Evolutionary conservation across 2,113 vertebrate genomes (phyloP).

Genomic region (Phoxinus phoxinus): DNA sequence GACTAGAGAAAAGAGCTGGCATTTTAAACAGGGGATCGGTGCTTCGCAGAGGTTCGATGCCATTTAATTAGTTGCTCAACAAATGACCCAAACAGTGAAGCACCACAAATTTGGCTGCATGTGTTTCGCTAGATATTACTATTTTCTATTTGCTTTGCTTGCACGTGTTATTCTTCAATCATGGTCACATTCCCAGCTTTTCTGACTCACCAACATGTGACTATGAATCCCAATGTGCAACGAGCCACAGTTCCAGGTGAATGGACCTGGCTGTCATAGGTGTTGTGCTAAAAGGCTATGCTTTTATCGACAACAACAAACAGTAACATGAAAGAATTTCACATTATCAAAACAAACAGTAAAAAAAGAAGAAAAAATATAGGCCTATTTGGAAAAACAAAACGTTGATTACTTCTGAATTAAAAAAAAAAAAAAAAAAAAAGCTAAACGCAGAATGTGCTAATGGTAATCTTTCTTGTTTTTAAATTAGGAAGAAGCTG

Average conservation of each 20-base stretch:
- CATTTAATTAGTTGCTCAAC: conserved; percentile 42
- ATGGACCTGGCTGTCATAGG: not conserved
- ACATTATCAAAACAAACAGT: not conserved
- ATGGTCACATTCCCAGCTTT: not conserved
- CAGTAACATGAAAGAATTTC: not conserved
- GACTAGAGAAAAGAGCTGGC: conserved; percentile 61
- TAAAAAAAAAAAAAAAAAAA: not conserved
- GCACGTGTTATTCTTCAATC: not conserved
- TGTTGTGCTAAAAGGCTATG: not conserved
- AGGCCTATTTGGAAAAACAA: too few species aligned
- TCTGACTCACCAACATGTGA: conserved; percentile 22
- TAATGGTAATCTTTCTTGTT: not conserved
- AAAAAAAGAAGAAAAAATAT: too few species aligned
- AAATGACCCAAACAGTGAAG: conserved; percentile 30
- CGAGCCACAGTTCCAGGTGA: not conserved
- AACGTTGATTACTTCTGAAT: too few species aligned
- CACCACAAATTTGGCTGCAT: not conserved
- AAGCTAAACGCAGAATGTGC: not conserved
- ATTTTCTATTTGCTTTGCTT: not conserved
- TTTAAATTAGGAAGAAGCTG: not conserved
- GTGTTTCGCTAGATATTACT: not conserved
- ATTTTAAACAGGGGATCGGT: conserved; percentile 52
- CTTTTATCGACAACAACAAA: not conserved
- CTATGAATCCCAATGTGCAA: not conserved
- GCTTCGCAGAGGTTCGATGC: conserved; percentile 58